Conservation (phyloP, 2,888 invertebrate genomes). For the Rhamnusium bicolor region DNA sequence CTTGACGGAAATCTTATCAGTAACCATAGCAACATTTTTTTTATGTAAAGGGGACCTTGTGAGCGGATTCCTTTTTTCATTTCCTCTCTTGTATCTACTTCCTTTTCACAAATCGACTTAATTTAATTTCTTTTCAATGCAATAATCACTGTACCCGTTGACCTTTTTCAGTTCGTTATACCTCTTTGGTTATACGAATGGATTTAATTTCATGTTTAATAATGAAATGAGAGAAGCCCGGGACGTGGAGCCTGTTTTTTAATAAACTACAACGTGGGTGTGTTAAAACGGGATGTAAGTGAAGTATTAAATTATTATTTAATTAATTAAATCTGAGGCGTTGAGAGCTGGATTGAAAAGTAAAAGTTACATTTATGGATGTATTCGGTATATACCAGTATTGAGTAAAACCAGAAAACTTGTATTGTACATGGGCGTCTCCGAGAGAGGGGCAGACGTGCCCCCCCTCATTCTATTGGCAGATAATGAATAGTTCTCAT, state of each 20-base stretch:
- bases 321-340: conserved; percentile 12
- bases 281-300: neutral
- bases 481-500: no score
- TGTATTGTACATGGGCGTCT: no score
- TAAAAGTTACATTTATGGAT: neutral
- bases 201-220: conserved; percentile 9
- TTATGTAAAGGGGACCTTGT: conserved; percentile 5
- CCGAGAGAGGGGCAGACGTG: no score
- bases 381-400: neutral
- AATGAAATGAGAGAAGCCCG: neutral
- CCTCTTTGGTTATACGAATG: no score
- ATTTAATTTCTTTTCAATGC: conserved; percentile 31
- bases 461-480: no score
- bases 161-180: conserved; percentile 10
- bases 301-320: conserved; percentile 4
- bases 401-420: neutral
- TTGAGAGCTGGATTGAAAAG: neutral
- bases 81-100: conserved; percentile 11
- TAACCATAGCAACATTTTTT: conserved; percentile 25
- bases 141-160: conserved; percentile 5
- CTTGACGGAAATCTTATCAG: conserved; percentile 23
- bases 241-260: neutral
- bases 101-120: conserved; percentile 29
- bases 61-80: conserved; percentile 20
- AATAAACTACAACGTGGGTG: neutral